A percentile compares a stretch with the other conserved stretches of the same genome.
phyloP scores from a whole-genome alignment of 2,113 vertebrate genomes.

The Salvelinus sp. region DNA sequence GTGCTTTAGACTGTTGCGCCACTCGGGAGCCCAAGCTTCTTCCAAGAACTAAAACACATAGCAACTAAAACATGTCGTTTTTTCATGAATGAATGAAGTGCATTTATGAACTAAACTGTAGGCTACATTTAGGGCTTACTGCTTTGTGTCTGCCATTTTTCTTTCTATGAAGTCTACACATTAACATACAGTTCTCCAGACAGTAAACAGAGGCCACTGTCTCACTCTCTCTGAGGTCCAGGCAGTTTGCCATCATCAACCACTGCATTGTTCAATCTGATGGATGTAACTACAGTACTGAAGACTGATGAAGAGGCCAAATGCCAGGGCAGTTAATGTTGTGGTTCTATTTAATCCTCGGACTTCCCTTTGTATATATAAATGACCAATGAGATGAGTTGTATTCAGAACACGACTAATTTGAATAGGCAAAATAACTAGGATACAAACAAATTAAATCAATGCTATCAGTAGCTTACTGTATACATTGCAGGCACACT shows the following conservation, averaged over 20 bases:
- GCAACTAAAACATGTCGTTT: not conserved
- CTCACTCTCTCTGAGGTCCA: not conserved
- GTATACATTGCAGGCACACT: too few species aligned
- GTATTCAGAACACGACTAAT: too few species aligned
- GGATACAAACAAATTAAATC: too few species aligned
- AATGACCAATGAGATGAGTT: too few species aligned
- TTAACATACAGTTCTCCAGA: not conserved
- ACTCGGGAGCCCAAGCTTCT: not conserved
- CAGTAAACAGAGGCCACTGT: not conserved
- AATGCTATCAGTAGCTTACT: too few species aligned
- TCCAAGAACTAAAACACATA: not conserved
- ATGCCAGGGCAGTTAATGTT: constrained; percentile 19
- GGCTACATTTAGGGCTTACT: not conserved
- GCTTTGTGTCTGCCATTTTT: not conserved
- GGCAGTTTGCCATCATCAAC: not conserved
- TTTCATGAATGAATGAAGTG: not conserved
- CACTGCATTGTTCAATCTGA: not conserved
- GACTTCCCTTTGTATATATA: not conserved
- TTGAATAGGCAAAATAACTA: too few species aligned
- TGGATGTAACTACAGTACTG: not conserved
- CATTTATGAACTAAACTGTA: not conserved
- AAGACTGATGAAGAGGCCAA: constrained; percentile 4
- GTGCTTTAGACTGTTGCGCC: too few species aligned
- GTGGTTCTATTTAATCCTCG: not conserved
- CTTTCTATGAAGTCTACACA: not conserved